Evolutionary conservation across 2,113 vertebrate genomes (phyloP), one percentile per base, ranked within the genome.

Genomic region (Pseudolaguvia tuberculata): DNA sequence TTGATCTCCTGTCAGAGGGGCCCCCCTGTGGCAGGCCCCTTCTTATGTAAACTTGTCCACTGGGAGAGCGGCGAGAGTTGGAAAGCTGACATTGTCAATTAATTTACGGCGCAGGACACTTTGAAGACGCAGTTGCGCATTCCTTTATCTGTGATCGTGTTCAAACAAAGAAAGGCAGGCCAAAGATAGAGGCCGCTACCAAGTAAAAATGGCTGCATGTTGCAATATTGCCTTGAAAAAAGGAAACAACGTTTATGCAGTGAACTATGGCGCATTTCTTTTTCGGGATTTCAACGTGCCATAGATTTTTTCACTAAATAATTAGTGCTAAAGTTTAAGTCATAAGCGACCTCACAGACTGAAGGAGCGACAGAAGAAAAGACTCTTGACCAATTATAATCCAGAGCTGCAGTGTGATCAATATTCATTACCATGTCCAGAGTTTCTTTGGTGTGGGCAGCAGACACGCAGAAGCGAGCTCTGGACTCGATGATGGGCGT

Each of bases 401-500:
- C 1, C 10, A 29, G 25, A 15, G 2, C 8, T 14, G 53, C 13
- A 21, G n/a, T 56, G 53, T 56, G 11, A 27, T 2, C 7, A 18
- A 59, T 17, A 18, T 25, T 20, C n/a, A 12, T 92, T 88, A 94
- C 94, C 8, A 82, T 88, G 85, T 94, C 93, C 70, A 95, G 91
- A 79, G 92, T 92, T 81, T 94, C 94, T 91, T 86, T 94, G 88
- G 91, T 93, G 85, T 94, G 94, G 81, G 91, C 90, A 75, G 94
- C 93, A 29, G 93, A 94, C 75, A 95, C 85, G 81, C 94, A 95
- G 86, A 95, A 93, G 58, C 94, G 91, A 82, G 94, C 94, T 89
- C 94, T 91, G 82, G 94, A 94, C 80, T 95, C 94, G 2, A 94
- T 93, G 81, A 95, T 95, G 2, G 94, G 92, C 15, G 94, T 95